Evolutionary conservation across 2,797 vertebrate genomes (phyloP).

Genomic region (Lates japonicus): DNA sequence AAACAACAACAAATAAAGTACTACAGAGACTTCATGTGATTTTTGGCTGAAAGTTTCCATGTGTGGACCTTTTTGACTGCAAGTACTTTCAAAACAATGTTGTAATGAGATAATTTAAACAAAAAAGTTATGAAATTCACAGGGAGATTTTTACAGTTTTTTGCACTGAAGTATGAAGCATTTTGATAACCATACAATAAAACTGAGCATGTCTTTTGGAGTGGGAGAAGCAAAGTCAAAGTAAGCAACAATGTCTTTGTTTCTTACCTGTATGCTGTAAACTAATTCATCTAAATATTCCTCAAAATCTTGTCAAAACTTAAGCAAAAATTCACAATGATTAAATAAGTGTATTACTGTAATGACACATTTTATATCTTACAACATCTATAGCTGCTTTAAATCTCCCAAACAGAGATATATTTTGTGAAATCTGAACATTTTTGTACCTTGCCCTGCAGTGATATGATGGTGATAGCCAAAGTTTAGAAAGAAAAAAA

Average conservation of each 20-base stretch:
- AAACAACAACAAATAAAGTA: too few relatives aligned
- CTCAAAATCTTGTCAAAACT: background rate
- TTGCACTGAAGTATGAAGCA: too few relatives aligned
- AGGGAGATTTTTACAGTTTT: too few relatives aligned
- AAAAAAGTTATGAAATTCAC: background rate
- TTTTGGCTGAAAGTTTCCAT: background rate
- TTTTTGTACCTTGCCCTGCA: background rate
- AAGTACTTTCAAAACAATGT: background rate
- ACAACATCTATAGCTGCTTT: background rate
- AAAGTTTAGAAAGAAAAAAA: background rate
- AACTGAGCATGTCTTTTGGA: background rate
- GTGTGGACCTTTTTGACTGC: background rate
- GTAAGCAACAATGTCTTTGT: background rate
- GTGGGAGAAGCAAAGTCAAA: background rate
- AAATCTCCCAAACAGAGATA: background rate
- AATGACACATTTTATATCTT: too few relatives aligned
- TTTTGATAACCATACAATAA: background rate
- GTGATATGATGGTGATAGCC: background rate
- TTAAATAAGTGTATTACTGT: background rate
- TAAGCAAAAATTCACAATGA: background rate
- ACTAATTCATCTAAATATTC: background rate
- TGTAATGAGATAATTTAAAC: background rate
- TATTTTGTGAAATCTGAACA: slow-evolving; percentile 6
- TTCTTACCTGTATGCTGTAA: background rate
- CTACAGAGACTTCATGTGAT: background rate